phyloP scores from a whole-genome alignment of 2,797 vertebrate genomes.

The Tachyglossus aculeatus region DNA sequence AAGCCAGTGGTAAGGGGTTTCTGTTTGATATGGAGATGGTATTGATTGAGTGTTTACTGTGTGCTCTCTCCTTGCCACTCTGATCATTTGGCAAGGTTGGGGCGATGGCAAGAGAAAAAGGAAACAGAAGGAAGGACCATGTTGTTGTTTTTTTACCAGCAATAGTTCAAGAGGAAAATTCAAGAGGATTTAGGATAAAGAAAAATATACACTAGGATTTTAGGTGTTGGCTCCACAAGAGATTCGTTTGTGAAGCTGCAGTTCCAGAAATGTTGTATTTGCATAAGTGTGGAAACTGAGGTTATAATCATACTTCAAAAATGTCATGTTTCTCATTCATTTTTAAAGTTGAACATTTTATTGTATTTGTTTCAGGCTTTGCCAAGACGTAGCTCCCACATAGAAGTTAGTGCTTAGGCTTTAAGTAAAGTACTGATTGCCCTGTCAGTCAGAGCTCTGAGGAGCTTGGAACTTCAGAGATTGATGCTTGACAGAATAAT shows the following conservation, averaged over 20 bases:
- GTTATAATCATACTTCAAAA: constrained; percentile 5
- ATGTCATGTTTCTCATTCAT: background rate
- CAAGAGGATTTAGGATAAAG: background rate
- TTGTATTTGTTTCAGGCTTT: constrained; percentile 6
- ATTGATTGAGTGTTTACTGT: too few relatives aligned
- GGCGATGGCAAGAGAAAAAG: too few relatives aligned
- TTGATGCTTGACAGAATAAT: constrained; percentile 99
- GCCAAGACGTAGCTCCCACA: constrained; percentile 36
- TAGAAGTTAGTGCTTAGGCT: constrained; percentile 56
- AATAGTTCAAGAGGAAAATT: background rate
- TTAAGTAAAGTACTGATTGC: constrained; percentile 89
- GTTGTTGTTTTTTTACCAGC: background rate
- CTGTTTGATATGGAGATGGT: too few relatives aligned
- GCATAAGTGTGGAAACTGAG: background rate
- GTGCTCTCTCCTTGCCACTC: too few relatives aligned
- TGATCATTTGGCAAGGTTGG: too few relatives aligned
- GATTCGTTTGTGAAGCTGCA: background rate
- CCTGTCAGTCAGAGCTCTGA: constrained; percentile 89
- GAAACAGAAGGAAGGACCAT: too few relatives aligned
- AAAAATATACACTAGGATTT: background rate
- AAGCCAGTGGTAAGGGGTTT: too few relatives aligned
- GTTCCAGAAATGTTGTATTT: background rate
- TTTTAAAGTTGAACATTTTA: background rate
- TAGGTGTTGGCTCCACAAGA: background rate
- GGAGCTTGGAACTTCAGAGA: constrained; percentile 85